phyloP scores from a whole-genome alignment of 2,888 invertebrate genomes.

The Boloria euphrosyne region DNA sequence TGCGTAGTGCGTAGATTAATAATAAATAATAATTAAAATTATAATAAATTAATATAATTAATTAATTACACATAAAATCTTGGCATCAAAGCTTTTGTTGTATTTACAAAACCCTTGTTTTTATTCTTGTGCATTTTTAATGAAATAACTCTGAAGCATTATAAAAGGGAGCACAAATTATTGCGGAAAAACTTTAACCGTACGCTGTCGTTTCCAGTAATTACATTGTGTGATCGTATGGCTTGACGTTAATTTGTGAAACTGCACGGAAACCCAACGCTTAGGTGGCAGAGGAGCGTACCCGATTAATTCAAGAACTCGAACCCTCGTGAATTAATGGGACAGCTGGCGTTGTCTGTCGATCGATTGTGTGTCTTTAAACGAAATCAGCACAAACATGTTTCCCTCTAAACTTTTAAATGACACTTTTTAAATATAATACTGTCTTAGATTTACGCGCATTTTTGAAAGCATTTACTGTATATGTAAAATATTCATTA shows the following conservation, averaged over 20 bases:
- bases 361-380: conserved; percentile 31
- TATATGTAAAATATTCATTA: no score
- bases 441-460: no score
- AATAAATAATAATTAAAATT: no score
- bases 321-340: conserved; percentile 68
- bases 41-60: no score
- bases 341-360: conserved; percentile 43
- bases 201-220: conserved; percentile 40
- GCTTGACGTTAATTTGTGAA: conserved; percentile 73
- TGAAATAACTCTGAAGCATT: conserved; percentile 31
- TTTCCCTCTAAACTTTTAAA: no score
- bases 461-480: no score
- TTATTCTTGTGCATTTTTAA: conserved; percentile 13
- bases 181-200: conserved; percentile 39
- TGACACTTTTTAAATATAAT: no score
- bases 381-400: conserved; percentile 6
- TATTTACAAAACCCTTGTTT: not conserved
- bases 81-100: not conserved
- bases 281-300: conserved; percentile 60
- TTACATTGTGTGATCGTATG: conserved; percentile 61
- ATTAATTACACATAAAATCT: no score
- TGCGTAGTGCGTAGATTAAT: no score
- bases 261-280: conserved; percentile 70
- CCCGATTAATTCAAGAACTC: conserved; percentile 75
- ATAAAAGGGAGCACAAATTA: conserved; percentile 25